Evolutionary conservation across 2,113 vertebrate species (phyloP).

Genomic region (Thalassarche chlororhynchos): DNA sequence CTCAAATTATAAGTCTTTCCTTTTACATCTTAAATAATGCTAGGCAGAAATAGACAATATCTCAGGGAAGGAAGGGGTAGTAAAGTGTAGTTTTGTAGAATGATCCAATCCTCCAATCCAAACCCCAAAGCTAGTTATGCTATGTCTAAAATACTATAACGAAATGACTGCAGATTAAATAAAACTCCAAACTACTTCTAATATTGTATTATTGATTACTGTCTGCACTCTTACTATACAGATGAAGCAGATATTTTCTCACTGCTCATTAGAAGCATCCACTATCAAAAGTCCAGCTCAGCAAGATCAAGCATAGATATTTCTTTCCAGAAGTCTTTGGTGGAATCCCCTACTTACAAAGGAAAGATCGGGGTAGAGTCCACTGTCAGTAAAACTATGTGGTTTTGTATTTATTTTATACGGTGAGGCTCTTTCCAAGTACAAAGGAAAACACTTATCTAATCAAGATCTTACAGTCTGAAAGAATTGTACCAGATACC

Average conservation of each 20-base stretch:
- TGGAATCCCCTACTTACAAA: neutral
- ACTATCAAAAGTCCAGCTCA: neutral
- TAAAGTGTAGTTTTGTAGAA: neutral
- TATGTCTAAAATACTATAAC: neutral
- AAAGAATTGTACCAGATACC: neutral
- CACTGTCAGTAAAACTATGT: neutral
- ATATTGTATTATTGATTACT: neutral
- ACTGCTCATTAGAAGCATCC: neutral
- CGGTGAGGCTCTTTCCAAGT: neutral
- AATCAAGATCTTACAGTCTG: neutral
- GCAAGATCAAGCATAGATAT: neutral
- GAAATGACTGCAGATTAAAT: neutral
- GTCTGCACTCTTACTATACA: neutral
- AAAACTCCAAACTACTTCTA: neutral
- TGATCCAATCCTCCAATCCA: neutral
- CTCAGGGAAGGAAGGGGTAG: neutral
- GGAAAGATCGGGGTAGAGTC: neutral
- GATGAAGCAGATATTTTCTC: neutral
- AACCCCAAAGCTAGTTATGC: neutral
- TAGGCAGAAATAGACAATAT: neutral
- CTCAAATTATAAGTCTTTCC: neutral
- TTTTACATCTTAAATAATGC: neutral
- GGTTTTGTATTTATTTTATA: neutral
- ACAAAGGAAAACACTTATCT: neutral
- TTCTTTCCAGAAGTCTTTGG: neutral